Base-by-base conservation (phyloP, 2,888 invertebrate species). In the Argyresthia goedartella region DNA sequence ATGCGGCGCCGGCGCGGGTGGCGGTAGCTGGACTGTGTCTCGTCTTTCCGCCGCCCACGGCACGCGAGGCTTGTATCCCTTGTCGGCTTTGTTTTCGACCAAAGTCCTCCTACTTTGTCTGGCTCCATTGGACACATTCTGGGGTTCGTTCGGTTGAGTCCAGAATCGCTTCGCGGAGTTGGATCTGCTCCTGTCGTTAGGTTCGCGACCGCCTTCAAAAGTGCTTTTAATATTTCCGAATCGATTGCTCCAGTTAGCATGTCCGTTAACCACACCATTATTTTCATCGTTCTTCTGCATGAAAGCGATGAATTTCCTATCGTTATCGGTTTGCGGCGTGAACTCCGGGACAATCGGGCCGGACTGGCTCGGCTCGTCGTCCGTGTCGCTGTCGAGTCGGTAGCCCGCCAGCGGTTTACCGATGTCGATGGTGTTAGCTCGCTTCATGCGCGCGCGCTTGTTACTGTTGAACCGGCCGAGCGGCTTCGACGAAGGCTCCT, bases 391-490 rank as follows among this genome's bases (percentile, higher is more conserved):
- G n/a, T n/a, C n/a, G n/a, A n/a, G n/a, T n/a, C n/a, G n/a, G n/a
- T n/a, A 69, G 8, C 85, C 86, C 89, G 16, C 87, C 86, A n/a
- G 80, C 88, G 25, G 76, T 88, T 0, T 91, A 90, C 95, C 95
- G 68, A 95, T 95, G 67, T 95, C 95, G 57, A 95, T 94, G 1
- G 96, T 96, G 62, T 96, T 96, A 4, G 95, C 95, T 13, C 95
- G 89, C 74, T 95, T 95, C 91, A 95, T 93, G 62, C 92, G 91
- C 25, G 91, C 84, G 66, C 93, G 94, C 61, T 92, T 92, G 56
- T 86, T 89, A 50, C 84, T 82, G 53, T 85, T 82, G 60, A 89
- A 91, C 54, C 88, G 69, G 58, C 73, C 80, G 0, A 74, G 63
- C 1, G 81, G 73, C 55, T 76, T 80, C 11, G 81, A 68, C n/a